Evolutionary conservation across 2,113 vertebrate species (phyloP), one percentile per base, ranked within the genome.

Genomic region (Prolemur simus): DNA sequence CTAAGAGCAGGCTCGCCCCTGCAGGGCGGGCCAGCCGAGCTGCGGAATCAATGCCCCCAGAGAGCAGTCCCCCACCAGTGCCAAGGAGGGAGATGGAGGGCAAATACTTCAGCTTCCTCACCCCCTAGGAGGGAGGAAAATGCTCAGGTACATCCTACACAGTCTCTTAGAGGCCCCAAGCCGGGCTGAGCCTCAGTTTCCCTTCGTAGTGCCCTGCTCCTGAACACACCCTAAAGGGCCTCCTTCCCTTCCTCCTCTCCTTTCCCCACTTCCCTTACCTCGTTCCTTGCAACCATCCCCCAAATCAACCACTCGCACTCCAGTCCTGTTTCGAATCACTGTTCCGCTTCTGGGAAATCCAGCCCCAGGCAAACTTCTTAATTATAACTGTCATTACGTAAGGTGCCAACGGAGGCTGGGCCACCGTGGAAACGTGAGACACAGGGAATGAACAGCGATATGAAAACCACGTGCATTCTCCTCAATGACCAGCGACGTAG

Each of bases 281-380:
- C 17, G 3, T 54, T 78, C 42, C 63, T 68, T 64, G 54, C 8
- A 13, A 12, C 47, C 52, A 8, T 21, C 0, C 29, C 69, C 29
- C n/a, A 21, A n/a, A 37, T 76, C 49, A 87, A 47, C 47, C 81
- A 54, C 82, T 82, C 82, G 20, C 11, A 8, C 17, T 69, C 52
- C 60, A 86, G 39, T 25, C 39, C 37, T 52, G 25, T 78, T 83
- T 87, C 69, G 49, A 71, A 54, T 37, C 63, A 42, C 10, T 37
- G 34, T 32, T 47, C 42, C 56, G 23, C 37, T 74, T 89, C 60
- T 66, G 54, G 66, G 66, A n/a, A 74, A 49, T 37, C 39, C 49
- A 86, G 88, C 58, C 84, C 83, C 37, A 20, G 54, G 80, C 49
- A n/a, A 74, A n/a, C 47, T 82, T 95, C 81, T 86, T 93, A 87